phyloP scores from a whole-genome alignment of 2,797 vertebrate genomes.

The Eleutherodactylus coqui region DNA sequence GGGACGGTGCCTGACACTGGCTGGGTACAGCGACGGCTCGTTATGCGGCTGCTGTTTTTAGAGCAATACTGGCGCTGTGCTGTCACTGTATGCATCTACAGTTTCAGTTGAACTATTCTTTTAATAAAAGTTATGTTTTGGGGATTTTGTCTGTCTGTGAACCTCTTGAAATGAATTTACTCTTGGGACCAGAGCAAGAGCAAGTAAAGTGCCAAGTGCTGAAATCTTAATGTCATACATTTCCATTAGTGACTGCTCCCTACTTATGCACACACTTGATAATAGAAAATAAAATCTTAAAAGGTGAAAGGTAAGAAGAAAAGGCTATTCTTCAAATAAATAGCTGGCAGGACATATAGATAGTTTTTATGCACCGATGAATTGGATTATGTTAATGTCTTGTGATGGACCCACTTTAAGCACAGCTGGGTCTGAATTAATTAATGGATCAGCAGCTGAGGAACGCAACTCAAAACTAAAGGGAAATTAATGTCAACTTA shows the following conservation, averaged over 20 bases:
- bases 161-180: too few relatives aligned
- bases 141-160: too few relatives aligned
- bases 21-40: too few relatives aligned
- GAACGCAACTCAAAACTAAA: constrained; percentile 18
- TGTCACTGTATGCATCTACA: too few relatives aligned
- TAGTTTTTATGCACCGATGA: constrained; percentile 21
- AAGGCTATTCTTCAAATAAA: background rate
- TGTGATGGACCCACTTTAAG: constrained; percentile 41
- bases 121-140: too few relatives aligned
- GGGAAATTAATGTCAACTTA: constrained; percentile 5
- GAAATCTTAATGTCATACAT: background rate
- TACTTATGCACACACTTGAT: background rate
- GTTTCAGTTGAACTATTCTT: too few relatives aligned
- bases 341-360: background rate
- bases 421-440: constrained; percentile 46
- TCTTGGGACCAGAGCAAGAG: background rate
- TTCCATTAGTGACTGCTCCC: background rate
- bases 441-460: constrained; percentile 19
- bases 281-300: background rate
- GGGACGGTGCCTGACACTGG: too few relatives aligned
- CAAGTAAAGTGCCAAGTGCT: background rate
- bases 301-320: background rate
- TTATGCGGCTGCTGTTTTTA: too few relatives aligned
- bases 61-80: too few relatives aligned
- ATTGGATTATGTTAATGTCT: constrained; percentile 20